phyloP scores from a whole-genome alignment of 1,140 invertebrate genomes.

The Camponotus floridanus region DNA sequence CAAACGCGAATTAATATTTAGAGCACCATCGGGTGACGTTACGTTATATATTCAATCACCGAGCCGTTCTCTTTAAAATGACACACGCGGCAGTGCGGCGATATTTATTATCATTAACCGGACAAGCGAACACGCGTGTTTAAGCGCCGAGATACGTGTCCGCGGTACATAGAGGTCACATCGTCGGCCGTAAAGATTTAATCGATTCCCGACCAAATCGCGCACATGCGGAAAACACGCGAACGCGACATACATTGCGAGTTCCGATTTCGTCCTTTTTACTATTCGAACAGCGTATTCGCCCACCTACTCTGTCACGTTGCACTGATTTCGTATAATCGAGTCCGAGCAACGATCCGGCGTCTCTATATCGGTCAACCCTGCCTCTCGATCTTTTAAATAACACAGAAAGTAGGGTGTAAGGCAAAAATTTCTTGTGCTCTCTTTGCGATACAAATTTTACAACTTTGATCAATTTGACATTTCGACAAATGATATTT shows the following conservation, averaged over 20 bases:
- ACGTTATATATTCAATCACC: conserved; percentile 38
- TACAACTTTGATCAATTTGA: neutral
- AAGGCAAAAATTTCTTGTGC: neutral
- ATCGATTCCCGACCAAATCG: conserved; percentile 51
- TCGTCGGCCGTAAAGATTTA: conserved; percentile 48
- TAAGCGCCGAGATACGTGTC: conserved; percentile 33
- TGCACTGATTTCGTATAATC: conserved; percentile 25
- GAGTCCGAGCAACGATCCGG: neutral
- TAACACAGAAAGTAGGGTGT: neutral
- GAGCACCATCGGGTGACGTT: conserved; percentile 27
- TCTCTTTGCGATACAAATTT: conserved; percentile 10
- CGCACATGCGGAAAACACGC: neutral
- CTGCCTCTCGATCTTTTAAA: no score
- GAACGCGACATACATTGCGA: conserved; percentile 17
- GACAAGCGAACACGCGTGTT: conserved; percentile 43
- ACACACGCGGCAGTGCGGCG: conserved; percentile 27
- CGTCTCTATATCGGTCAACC: neutral
- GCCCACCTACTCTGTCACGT: conserved; percentile 3
- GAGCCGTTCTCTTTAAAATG: conserved; percentile 37
- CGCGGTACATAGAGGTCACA: conserved; percentile 33
- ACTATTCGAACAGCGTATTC: conserved; percentile 22
- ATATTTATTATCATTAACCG: conserved; percentile 57
- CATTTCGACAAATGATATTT: neutral
- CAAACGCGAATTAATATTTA: conserved; percentile 35
- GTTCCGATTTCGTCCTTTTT: conserved; percentile 40